Percentiles rank a stretch among this genome's conserved stretches.
Conservation (phyloP, 2,888 invertebrate species). For the Meta bourneti region DNA sequence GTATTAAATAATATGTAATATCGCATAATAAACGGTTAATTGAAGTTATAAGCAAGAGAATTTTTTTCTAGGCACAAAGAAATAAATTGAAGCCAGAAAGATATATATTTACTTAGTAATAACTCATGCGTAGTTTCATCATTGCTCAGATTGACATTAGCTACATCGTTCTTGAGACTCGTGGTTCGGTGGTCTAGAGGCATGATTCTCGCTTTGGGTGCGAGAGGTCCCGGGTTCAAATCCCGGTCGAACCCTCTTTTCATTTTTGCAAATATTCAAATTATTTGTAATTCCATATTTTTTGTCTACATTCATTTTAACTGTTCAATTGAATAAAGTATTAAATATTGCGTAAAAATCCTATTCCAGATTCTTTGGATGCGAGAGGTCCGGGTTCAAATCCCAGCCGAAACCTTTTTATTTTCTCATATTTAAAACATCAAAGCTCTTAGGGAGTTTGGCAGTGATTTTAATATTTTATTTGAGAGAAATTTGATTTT, state of each 20-base stretch:
- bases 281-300: background rate
- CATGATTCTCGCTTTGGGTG: constrained; percentile 80
- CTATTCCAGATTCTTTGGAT: background rate
- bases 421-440: too few relatives aligned
- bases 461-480: too few relatives aligned
- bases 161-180: background rate
- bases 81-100: background rate
- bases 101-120: background rate
- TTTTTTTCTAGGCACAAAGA: too few relatives aligned
- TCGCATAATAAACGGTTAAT: too few relatives aligned
- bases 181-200: constrained; percentile 81
- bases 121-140: background rate
- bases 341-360: background rate
- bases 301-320: background rate
- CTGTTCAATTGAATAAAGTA: background rate
- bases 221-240: constrained; percentile 79
- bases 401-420: too few relatives aligned
- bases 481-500: too few relatives aligned
- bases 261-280: background rate
- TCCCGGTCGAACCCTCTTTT: constrained; percentile 66
- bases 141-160: background rate
- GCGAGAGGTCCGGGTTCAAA: background rate
- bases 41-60: too few relatives aligned
- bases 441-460: too few relatives aligned
- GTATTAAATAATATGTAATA: too few relatives aligned